Percentiles rank a stretch among this genome's conserved stretches.
Evolutionary conservation across 1,140 invertebrate species (phyloP).

Genomic region (Thalassaphorura encarpata): DNA sequence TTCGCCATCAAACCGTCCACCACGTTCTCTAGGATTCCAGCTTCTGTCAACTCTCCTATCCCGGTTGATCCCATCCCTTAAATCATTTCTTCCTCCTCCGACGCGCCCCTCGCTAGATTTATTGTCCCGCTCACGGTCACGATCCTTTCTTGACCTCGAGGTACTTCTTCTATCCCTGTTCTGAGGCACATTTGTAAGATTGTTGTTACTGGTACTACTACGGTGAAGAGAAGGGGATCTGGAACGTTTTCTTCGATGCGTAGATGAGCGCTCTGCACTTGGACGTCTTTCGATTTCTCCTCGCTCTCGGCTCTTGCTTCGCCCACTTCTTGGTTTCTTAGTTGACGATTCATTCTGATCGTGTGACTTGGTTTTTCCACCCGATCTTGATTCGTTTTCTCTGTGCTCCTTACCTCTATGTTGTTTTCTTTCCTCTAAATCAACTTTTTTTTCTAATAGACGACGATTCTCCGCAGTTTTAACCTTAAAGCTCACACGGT

Average conservation of each 20-base stretch:
- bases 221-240: constrained; percentile 35
- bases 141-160: no score
- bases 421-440: constrained; percentile 31
- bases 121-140: constrained; percentile 27
- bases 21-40: neutral
- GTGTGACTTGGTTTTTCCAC: constrained; percentile 15
- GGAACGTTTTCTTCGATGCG: neutral
- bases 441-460: constrained; percentile 36
- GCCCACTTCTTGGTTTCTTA: constrained; percentile 35
- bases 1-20: no score
- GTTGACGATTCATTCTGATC: constrained; percentile 32
- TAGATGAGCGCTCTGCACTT: no score
- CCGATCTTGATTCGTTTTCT: neutral
- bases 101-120: no score
- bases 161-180: neutral
- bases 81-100: constrained; percentile 26
- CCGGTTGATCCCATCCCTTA: constrained; percentile 5
- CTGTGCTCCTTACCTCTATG: neutral
- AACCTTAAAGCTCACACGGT: constrained; percentile 26
- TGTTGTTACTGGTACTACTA: constrained; percentile 39
- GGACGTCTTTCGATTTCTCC: constrained; percentile 36
- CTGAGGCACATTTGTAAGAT: neutral
- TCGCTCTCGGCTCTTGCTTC: constrained; percentile 41
- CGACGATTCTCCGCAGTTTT: constrained; percentile 35
- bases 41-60: constrained; percentile 2